Evolutionary conservation across 2,113 vertebrate genomes (phyloP).

Genomic region (Mastomys coucha): DNA sequence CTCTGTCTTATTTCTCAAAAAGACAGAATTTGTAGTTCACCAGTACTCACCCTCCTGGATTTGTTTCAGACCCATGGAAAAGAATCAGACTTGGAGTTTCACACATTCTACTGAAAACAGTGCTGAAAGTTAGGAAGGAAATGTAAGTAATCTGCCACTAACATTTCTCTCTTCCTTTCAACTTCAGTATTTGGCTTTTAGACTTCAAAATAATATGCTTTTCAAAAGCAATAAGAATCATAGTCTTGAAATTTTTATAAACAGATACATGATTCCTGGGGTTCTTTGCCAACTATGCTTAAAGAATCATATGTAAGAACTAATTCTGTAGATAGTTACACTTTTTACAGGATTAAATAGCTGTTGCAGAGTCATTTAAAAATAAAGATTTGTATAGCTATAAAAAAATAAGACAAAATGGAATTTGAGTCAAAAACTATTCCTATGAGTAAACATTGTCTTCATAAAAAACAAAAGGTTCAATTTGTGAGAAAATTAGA

Average conservation of each 20-base stretch:
- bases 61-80: slow-evolving; percentile 92
- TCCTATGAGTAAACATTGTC: not conserved
- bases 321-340: slow-evolving; percentile 68
- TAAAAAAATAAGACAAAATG: slow-evolving; percentile 1
- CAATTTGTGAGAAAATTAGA: not conserved
- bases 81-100: slow-evolving; percentile 91
- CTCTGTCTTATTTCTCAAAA: no score
- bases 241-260: slow-evolving; percentile 76
- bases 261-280: slow-evolving; percentile 4
- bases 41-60: slow-evolving; percentile 84
- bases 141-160: slow-evolving; percentile 72
- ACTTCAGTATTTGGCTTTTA: slow-evolving; percentile 87
- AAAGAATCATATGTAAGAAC: slow-evolving; percentile 75
- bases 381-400: not conserved
- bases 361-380: slow-evolving; percentile 23
- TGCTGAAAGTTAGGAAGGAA: slow-evolving; percentile 72
- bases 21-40: slow-evolving; percentile 16
- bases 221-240: slow-evolving; percentile 71
- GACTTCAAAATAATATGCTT: slow-evolving; percentile 70
- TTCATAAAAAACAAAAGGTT: slow-evolving; percentile 31
- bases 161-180: slow-evolving; percentile 86
- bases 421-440: slow-evolving; percentile 14
- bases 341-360: slow-evolving; percentile 50
- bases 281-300: slow-evolving; percentile 67
- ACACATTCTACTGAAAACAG: slow-evolving; percentile 76